Conservation (phyloP, 1,140 invertebrate genomes). For the Tribolium madens region DNA sequence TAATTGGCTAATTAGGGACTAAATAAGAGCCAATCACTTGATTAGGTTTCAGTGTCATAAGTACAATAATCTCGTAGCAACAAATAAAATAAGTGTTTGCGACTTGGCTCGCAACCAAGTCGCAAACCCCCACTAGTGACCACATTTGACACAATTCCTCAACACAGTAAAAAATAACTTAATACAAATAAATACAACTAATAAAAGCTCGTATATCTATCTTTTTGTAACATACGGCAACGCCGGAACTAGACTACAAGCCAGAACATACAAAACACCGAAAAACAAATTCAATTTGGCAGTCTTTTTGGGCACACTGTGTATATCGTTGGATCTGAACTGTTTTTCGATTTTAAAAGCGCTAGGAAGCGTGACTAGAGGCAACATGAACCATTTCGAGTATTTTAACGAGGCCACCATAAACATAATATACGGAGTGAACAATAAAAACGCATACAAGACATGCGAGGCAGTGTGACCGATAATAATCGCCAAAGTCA, state of each 20-base stretch:
- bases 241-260: slow-evolving; percentile 75
- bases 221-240: slow-evolving; percentile 68
- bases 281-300: slow-evolving; percentile 92
- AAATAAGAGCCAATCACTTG: not conserved
- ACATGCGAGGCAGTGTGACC: slow-evolving; percentile 91
- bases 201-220: slow-evolving; percentile 55
- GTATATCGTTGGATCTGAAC: slow-evolving; percentile 84
- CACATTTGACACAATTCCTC: slow-evolving; percentile 1
- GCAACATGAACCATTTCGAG: slow-evolving; percentile 89
- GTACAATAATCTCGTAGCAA: no score
- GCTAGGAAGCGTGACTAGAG: slow-evolving; percentile 85
- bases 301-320: slow-evolving; percentile 86
- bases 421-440: slow-evolving; percentile 92
- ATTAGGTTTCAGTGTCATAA: slow-evolving; percentile 8
- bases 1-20: not conserved
- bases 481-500: slow-evolving; percentile 94
- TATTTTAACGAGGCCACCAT: slow-evolving; percentile 85
- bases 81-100: no score
- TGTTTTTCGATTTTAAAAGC: slow-evolving; percentile 93
- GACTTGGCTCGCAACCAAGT: no score
- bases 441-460: slow-evolving; percentile 90
- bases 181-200: slow-evolving; percentile 52
- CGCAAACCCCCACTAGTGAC: no score
- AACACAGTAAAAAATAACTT: slow-evolving; percentile 53
- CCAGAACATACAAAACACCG: slow-evolving; percentile 88